A percentile compares a stretch with the other conserved stretches of the same genome.
Evolutionary conservation across 2,888 invertebrate species (phyloP).

Genomic region (Protophormia terraenovae): DNA sequence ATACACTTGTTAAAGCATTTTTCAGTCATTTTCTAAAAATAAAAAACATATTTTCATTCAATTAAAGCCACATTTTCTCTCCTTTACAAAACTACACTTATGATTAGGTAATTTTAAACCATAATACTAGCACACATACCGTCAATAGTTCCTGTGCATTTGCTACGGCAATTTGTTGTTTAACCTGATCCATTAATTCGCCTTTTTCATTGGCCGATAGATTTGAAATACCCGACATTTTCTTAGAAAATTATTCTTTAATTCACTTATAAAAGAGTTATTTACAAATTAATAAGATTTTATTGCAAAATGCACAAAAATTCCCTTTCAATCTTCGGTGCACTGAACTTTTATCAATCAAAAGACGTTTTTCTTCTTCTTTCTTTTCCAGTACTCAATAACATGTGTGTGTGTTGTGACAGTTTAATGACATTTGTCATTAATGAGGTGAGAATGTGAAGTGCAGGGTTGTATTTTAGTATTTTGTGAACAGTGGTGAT

Average conservation of each 20-base stretch:
- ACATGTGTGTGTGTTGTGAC: constrained; percentile 47
- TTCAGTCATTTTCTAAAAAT: constrained; percentile 93
- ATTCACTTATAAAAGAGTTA: not conserved
- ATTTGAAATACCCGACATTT: constrained; percentile 81
- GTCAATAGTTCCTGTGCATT: constrained; percentile 95
- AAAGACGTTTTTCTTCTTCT: not conserved
- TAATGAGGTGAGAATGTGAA: not conserved
- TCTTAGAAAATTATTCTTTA: not conserved
- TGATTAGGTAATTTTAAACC: constrained; percentile 59
- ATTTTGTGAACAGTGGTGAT: too few relatives aligned
- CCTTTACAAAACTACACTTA: not conserved
- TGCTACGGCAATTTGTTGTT: constrained; percentile 96
- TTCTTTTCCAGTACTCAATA: constrained; percentile 35
- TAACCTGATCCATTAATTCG: constrained; percentile 96
- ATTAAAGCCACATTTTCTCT: not conserved
- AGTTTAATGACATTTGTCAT: not conserved
- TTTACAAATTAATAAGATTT: constrained; percentile 14
- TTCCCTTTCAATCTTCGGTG: not conserved
- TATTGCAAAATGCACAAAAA: constrained; percentile 27
- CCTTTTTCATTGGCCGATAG: constrained; percentile 88
- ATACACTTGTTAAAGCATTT: constrained; percentile 98
- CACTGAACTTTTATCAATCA: not conserved
- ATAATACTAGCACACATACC: constrained; percentile 82
- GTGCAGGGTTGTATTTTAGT: constrained; percentile 11
- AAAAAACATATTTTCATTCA: constrained; percentile 2